phyloP scores from a whole-genome alignment of 2,113 vertebrate species.

The Crotophaga sulcirostris region DNA sequence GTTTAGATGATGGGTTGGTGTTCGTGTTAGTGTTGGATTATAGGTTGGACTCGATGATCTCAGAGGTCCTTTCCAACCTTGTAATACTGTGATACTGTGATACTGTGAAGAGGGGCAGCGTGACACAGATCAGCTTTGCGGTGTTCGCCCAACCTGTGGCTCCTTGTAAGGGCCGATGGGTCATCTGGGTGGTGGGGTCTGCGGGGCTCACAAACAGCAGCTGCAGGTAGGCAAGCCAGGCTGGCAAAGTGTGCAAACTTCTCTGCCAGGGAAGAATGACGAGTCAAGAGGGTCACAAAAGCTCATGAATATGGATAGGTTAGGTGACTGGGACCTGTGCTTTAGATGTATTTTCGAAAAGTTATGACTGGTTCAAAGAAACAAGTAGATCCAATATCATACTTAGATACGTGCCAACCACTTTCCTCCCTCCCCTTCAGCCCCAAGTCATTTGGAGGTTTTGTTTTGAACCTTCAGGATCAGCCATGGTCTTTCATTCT shows the following conservation, averaged over 20 bases:
- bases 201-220: background rate
- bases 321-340: background rate
- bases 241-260: background rate
- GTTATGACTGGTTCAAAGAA: background rate
- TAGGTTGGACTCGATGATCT: too few relatives aligned
- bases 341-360: background rate
- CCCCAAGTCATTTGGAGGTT: background rate
- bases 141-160: background rate
- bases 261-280: background rate
- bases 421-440: background rate
- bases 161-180: accelerated
- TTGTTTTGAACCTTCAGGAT: background rate
- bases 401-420: background rate
- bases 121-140: background rate
- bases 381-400: background rate
- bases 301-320: accelerated
- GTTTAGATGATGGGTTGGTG: too few relatives aligned
- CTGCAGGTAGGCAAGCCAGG: accelerated
- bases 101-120: accelerated
- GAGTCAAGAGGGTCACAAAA: background rate
- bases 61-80: too few relatives aligned
- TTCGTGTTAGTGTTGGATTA: too few relatives aligned
- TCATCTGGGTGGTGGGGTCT: background rate
- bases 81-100: too few relatives aligned
- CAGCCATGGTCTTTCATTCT: background rate